These are phyloP conservation scores for Zonitis immaculata DNA, from an alignment of 2,888 invertebrate species.

Conservation along the genomic window DNA sequence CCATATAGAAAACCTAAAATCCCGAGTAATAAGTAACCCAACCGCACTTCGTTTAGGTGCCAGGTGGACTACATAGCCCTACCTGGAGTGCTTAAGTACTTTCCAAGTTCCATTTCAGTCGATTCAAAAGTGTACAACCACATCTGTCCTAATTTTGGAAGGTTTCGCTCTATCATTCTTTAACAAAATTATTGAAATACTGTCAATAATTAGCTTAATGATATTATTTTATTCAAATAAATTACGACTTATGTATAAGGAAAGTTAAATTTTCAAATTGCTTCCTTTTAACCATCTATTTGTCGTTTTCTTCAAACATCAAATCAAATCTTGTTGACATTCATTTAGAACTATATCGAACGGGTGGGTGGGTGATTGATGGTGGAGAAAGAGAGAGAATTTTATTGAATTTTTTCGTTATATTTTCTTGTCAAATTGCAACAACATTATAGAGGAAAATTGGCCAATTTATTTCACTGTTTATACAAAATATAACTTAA, in stretches of 20 bases:
- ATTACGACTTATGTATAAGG: too few species aligned
- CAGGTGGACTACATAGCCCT: constrained; percentile 27
- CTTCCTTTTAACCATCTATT: constrained; percentile 15
- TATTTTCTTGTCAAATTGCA: neutral
- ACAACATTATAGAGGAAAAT: neutral
- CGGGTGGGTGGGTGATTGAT: too few species aligned
- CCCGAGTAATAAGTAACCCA: constrained; percentile 29
- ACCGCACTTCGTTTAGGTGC: constrained; percentile 25
- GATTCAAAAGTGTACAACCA: constrained; percentile 24
- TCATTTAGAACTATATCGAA: neutral
- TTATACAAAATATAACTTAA: constrained; percentile 6
- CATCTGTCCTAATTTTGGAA: constrained; percentile 22
- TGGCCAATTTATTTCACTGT: constrained; percentile 1
- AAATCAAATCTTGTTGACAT: constrained; percentile 2
- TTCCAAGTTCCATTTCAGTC: constrained; percentile 18
- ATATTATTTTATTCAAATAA: too few species aligned
- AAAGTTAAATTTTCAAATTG: constrained; percentile 20
- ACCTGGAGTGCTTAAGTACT: constrained; percentile 25
- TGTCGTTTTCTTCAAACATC: constrained; percentile 10
- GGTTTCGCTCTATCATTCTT: constrained; percentile 15
- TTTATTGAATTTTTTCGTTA: too few species aligned
- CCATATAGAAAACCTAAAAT: constrained; percentile 25
- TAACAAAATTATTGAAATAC: too few species aligned
- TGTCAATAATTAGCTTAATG: too few species aligned
- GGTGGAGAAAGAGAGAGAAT: too few species aligned